Evolutionary conservation across 2,113 vertebrate species (phyloP), one percentile per base, ranked within the genome.

Genomic region (Rostratula benghalensis): DNA sequence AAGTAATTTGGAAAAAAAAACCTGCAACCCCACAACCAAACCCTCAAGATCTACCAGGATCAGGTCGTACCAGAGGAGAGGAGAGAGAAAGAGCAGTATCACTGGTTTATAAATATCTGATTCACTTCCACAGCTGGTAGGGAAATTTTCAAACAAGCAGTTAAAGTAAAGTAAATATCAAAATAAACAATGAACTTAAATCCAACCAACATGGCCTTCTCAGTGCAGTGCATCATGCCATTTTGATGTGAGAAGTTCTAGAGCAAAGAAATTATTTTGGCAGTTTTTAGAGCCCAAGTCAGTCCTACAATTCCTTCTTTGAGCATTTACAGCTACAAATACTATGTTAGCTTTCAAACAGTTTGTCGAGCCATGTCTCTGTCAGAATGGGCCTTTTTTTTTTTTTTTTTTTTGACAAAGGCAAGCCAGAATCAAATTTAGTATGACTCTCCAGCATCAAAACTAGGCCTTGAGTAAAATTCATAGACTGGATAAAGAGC

Each of bases 1-100:
- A 1, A 93, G 92, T 86, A 92, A 96, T 90, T 94, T 93, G 88
- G 85, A 35, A 74, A 83, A 80, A 84, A 79, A 14, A 63, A 27
- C 3, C 3, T 18, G 39, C 9, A 35, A 13, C 21, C 5, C 28
- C 70, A 83, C 70, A 83, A 91, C 41, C 65, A 75, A 94, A 68
- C 25, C 21, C 61, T 79, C 84, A 64, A 69, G 89, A 95, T 76
- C 87, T 82, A 93, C 77, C 43, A 76, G 83, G 89, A 89, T 95
- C 33, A 31, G 82, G 84, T 91, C 89, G 79, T 21, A 69, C 46
- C 22, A 65, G 43, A 78, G 89, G 68, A 87, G 13, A 80, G 4
- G 22, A 90, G 78, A 77, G 41, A 93, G 37, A 43, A 78, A 70
- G 37, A 89, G 60, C 21, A 91, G 77, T 39, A 45, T 60, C 61